Evolutionary conservation across 2,888 invertebrate species (phyloP), one percentile per base, ranked within the genome.

Genomic region (Cyaniris semiargus): DNA sequence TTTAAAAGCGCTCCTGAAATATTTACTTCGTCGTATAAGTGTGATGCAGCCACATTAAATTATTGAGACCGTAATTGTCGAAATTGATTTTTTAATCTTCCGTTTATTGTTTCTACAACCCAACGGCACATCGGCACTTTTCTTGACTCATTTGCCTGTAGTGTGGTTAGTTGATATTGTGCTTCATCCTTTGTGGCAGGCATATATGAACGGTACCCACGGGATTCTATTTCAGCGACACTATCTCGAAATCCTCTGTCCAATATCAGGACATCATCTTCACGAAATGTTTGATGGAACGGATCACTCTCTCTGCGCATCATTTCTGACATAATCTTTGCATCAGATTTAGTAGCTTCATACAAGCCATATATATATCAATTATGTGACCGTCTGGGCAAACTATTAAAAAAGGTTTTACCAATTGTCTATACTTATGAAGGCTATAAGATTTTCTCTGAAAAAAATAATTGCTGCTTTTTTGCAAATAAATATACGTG

Each of bases 1-100:
- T 75, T 75, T 60, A 75, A 75, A 58, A 75, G 58, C 58, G 58
- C 60, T 60, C 34, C 60, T 31, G 75, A 58, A 58, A 75, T 75
- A n/a, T 58, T 75, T 75, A 75, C 31, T 75, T 58, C 58, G 18
- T 75, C 53, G 13, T 27, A 21, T 75, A 60, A 75, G 58, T 75
- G 75, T 31, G n/a, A 27, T 75, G 75, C 58, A 75, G 75, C 60
- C 2, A 75, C 34, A 34, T 75, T 75, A 21, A 58, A 75, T 38
- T 21, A 31, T 58, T 75, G 75, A 75, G 38, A 75, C 21, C 38
- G 34, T 31, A 75, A 15, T 23, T 56, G 75, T n/a, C 58, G 75
- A 60, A 75, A 75, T 31, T 58, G 75, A 75, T 75, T 75, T 75
- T 75, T 75, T 58, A 75, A 60, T 60, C 75, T 75, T 34, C 58